These are phyloP conservation scores for Drosophila lowei DNA, from an alignment of 1,140 invertebrate species.

Conservation along the genomic window DNA sequence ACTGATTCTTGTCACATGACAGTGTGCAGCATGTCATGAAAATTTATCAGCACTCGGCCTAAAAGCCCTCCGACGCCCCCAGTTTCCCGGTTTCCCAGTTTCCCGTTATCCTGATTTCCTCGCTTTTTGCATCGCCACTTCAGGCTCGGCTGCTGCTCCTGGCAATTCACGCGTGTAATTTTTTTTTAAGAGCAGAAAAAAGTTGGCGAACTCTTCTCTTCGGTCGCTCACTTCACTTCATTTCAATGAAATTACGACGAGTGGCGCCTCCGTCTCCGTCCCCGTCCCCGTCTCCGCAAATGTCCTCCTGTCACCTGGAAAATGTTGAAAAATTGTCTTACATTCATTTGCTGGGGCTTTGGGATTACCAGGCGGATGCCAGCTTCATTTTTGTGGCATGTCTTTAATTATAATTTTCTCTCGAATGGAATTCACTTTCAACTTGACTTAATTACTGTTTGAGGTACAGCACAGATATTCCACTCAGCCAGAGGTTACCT, in stretches of 20 bases:
- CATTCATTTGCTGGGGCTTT: slow-evolving; percentile 22
- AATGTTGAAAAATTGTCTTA: slow-evolving; percentile 51
- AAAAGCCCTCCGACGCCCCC: slow-evolving; percentile 31
- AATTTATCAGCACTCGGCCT: slow-evolving; percentile 73
- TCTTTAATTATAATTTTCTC: slow-evolving; percentile 50
- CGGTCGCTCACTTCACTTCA: slow-evolving; percentile 40
- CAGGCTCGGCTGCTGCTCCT: slow-evolving; percentile 11
- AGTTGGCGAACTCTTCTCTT: slow-evolving; percentile 23
- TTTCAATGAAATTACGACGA: slow-evolving; percentile 64
- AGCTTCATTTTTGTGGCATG: slow-evolving; percentile 34
- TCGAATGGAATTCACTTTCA: slow-evolving; percentile 18
- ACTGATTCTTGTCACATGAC: slow-evolving; percentile 80
- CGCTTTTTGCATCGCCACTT: background rate
- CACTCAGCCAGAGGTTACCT: background rate
- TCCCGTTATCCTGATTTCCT: no score
- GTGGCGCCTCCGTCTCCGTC: slow-evolving; percentile 1
- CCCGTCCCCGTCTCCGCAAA: background rate
- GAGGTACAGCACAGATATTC: slow-evolving; percentile 2
- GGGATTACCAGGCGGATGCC: slow-evolving; percentile 23
- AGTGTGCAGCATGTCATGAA: slow-evolving; percentile 68
- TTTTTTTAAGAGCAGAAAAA: slow-evolving; percentile 40
- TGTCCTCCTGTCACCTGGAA: slow-evolving; percentile 35
- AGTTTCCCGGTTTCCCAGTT: background rate
- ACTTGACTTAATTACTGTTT: slow-evolving; percentile 32
- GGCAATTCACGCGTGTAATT: slow-evolving; percentile 64